phyloP scores from a whole-genome alignment of 1,140 invertebrate genomes.

The Odontomachus brunneus region DNA sequence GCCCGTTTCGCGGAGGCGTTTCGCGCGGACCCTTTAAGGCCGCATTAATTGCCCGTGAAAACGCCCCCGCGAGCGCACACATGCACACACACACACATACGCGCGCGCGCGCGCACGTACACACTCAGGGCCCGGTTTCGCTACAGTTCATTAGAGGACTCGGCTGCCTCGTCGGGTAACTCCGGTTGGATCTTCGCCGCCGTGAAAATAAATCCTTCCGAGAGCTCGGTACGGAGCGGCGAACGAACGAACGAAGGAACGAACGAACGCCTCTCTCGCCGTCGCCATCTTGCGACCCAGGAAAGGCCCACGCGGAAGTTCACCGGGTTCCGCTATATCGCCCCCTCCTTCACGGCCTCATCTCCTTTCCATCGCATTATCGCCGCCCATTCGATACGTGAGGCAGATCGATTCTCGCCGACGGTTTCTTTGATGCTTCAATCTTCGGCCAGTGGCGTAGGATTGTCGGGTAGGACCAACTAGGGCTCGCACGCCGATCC shows the following conservation, averaged over 20 bases:
- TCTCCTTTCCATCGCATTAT: slow-evolving; percentile 53
- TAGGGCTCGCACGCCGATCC: slow-evolving; percentile 9
- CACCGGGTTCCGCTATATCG: slow-evolving; percentile 54
- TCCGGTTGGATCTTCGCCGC: slow-evolving; percentile 64
- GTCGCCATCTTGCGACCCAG: slow-evolving; percentile 66
- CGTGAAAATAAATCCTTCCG: slow-evolving; percentile 71
- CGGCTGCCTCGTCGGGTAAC: slow-evolving; percentile 48
- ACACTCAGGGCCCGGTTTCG: slow-evolving; percentile 64
- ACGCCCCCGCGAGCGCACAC: slow-evolving; percentile 65
- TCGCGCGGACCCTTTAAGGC: slow-evolving; percentile 60
- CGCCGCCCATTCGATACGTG: slow-evolving; percentile 66
- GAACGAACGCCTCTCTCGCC: slow-evolving; percentile 55
- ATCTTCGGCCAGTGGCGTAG: slow-evolving; percentile 59
- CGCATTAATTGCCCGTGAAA: slow-evolving; percentile 77
- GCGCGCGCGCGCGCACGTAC: neutral
- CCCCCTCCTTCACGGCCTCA: neutral
- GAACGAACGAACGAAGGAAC: too few species aligned
- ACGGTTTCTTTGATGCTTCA: slow-evolving; percentile 55
- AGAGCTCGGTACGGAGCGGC: slow-evolving; percentile 1
- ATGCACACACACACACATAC: slow-evolving; percentile 18
- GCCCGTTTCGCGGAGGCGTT: slow-evolving; percentile 63
- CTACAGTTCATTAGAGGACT: slow-evolving; percentile 73
- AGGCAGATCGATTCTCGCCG: slow-evolving; percentile 60
- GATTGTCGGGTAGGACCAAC: neutral
- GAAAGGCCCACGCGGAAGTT: slow-evolving; percentile 78